phyloP scores from a whole-genome alignment of 2,797 vertebrate species.

The Sternarchorhynchus goeldii region DNA sequence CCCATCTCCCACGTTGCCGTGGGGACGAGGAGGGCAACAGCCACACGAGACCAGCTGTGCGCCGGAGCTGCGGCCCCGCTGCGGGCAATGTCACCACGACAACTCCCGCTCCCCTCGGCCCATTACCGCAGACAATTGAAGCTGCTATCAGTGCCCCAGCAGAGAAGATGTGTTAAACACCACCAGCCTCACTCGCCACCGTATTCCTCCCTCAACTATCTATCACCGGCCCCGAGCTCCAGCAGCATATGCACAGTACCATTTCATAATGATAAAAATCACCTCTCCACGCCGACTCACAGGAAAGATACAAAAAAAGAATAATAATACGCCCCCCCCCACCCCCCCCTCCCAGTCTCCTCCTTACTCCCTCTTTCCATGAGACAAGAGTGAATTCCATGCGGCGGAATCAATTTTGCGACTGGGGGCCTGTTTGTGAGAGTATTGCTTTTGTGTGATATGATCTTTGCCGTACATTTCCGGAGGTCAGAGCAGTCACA shows the following conservation, averaged over 20 bases:
- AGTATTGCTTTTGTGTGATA: conserved; percentile 66
- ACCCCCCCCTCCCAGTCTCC: conserved; percentile 7
- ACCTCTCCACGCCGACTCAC: conserved; percentile 49
- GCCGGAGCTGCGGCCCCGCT: conserved; percentile 24
- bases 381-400: conserved; percentile 57
- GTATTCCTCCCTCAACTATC: conserved; percentile 56
- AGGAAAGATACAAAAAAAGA: conserved; percentile 55
- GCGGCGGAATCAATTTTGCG: conserved; percentile 63
- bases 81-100: conserved; percentile 51
- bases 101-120: conserved; percentile 44
- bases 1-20: conserved; percentile 37
- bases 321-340: background rate
- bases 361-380: conserved; percentile 38
- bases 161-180: conserved; percentile 62
- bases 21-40: conserved; percentile 40
- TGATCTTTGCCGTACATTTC: conserved; percentile 69
- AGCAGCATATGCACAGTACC: conserved; percentile 58
- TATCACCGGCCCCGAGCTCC: conserved; percentile 37
- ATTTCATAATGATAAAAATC: conserved; percentile 60
- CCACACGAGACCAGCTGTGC: conserved; percentile 39
- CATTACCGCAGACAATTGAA: conserved; percentile 55
- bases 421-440: conserved; percentile 48
- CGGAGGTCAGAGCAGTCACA: conserved; percentile 67
- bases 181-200: conserved; percentile 48
- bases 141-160: conserved; percentile 39